Percentiles rank a stretch among this genome's conserved stretches.
Evolutionary conservation across 2,113 vertebrate species (phyloP).

Genomic region (Pelmatolapia mariae): DNA sequence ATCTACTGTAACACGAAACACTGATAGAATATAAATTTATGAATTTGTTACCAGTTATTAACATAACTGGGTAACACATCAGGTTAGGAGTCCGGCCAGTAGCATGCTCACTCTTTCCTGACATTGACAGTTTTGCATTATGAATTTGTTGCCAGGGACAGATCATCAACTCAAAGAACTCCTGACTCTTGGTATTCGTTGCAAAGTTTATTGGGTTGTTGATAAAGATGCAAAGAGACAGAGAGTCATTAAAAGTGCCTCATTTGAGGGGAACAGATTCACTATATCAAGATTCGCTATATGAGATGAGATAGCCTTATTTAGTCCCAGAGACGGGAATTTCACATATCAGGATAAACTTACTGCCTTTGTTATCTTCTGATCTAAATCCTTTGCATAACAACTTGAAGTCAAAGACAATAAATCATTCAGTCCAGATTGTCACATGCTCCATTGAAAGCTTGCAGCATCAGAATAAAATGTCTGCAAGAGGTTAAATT

Average conservation of each 20-base stretch:
- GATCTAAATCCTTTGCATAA: neutral
- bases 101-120: neutral
- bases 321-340: neutral
- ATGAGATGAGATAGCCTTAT: neutral
- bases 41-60: neutral
- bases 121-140: neutral
- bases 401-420: neutral
- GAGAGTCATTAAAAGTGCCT: neutral
- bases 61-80: neutral
- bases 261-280: neutral
- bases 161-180: neutral
- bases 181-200: neutral
- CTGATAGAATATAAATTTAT: neutral
- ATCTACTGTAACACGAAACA: neutral
- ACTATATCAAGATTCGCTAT: neutral
- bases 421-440: neutral
- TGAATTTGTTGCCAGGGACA: neutral
- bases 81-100: neutral
- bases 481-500: conserved; percentile 16
- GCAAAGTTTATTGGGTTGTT: neutral
- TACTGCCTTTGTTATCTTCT: neutral
- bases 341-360: neutral
- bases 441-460: neutral
- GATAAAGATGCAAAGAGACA: neutral
- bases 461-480: neutral